Evolutionary conservation across 2,888 invertebrate genomes (phyloP).

Genomic region (Gibbula magus): DNA sequence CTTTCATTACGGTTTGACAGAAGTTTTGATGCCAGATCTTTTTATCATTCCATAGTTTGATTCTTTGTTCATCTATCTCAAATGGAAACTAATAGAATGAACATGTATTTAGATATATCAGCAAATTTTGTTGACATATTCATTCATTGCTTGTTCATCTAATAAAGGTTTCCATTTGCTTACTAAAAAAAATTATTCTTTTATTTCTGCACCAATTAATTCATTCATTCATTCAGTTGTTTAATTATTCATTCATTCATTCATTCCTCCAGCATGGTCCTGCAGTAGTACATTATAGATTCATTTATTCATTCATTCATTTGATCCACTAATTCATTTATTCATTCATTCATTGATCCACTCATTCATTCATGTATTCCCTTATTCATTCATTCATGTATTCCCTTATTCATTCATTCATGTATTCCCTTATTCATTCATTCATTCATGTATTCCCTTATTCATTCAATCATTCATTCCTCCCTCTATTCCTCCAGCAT

Average conservation of each 20-base stretch:
- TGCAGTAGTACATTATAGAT: background rate
- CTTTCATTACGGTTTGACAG: too few species aligned
- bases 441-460: background rate
- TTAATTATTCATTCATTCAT: background rate
- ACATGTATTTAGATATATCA: too few species aligned
- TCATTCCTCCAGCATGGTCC: background rate
- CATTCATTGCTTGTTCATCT: too few species aligned
- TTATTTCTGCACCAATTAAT: too few species aligned
- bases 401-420: conserved; percentile 31
- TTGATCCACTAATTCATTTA: too few species aligned
- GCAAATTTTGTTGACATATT: too few species aligned
- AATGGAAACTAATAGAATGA: too few species aligned
- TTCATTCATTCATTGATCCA: background rate
- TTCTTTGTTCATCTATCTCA: too few species aligned
- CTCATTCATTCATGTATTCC: background rate
- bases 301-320: background rate
- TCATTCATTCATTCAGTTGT: background rate
- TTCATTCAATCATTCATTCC: background rate
- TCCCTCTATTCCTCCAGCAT: conserved; percentile 54
- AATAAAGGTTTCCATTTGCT: too few species aligned
- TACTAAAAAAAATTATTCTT: too few species aligned
- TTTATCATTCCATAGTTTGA: too few species aligned
- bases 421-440: background rate
- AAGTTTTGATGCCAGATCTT: too few species aligned
- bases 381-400: background rate